Base-by-base conservation (phyloP, 2,797 vertebrate genomes). In the Danio tinwini region DNA sequence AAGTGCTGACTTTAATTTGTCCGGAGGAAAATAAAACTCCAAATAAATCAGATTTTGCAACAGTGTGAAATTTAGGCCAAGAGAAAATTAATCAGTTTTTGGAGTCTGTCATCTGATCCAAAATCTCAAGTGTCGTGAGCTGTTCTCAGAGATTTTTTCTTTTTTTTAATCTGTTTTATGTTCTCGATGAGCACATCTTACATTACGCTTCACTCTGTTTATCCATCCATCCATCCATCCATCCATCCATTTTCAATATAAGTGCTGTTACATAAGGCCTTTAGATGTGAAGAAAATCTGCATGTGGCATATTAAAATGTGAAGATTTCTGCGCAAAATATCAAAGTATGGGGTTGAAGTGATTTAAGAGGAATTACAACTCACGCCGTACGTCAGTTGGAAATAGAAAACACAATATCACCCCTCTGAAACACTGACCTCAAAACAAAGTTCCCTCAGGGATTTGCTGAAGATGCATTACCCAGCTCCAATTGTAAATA, bases 401-500 rank as follows among this genome's bases (percentile, higher is more conserved):
- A 50, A 69, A 70, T 69, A 56, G 12, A 47, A 63, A 71, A 72
- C 47, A 71, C 16, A 44, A 78, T 70, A 70, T 78, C 56, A 52
- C 56, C 47, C 75, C 29, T 68, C 63, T 74, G 63, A 82, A 86
- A 80, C 76, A 72, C 74, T 82, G 81, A 84, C 80, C 82, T 86
- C 70, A 81, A 80, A 81, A 86, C 74, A 78, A 67, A 80, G 76
- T 86, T 84, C 65, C 74, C 47, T 12, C 45, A 70, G 45, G 65
- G 76, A 74, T 72, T 77, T 55, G 72, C 80, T 71, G 55, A 78
- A 84, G 76, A 74, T 63, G 53, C 82, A 21, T 81, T 49, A 77
- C 74, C 74, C 59, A 72, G 59, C 64, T 64, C 17, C 67, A 68
- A 78, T 69, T 78, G 82, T 84, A 84, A 86, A 84, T 86, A 82